These are phyloP conservation scores for Gibbula magus DNA, from an alignment of 2,888 invertebrate species.

Conservation along the genomic window DNA sequence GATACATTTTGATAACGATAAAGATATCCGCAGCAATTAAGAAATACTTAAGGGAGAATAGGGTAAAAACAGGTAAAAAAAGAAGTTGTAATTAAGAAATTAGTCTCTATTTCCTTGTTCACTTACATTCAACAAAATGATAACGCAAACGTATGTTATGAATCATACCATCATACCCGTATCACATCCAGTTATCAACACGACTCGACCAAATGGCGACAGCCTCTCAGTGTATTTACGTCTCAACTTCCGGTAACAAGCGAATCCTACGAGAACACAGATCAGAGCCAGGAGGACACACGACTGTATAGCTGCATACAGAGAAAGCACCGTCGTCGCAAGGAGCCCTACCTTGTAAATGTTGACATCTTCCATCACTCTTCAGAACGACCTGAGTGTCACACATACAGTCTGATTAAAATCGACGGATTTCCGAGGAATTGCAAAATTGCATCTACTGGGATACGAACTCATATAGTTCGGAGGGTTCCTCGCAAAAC, in stretches of 20 bases:
- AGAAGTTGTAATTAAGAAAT: not conserved
- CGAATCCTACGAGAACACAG: not conserved
- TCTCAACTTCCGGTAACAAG: not conserved
- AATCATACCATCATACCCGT: not conserved
- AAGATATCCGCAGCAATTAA: no score
- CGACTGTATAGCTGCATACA: not conserved
- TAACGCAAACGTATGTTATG: not conserved
- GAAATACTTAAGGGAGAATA: no score
- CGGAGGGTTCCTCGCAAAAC: no score
- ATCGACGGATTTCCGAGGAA: no score
- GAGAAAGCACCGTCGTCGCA: not conserved
- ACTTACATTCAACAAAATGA: not conserved
- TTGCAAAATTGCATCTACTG: no score
- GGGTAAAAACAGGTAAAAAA: no score
- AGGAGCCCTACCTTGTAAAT: not conserved
- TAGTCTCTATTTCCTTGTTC: not conserved
- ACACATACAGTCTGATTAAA: no score
- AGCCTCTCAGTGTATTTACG: not conserved
- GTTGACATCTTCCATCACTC: not conserved
- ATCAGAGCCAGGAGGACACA: not conserved
- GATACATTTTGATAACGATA: no score
- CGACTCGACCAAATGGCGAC: not conserved
- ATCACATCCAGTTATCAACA: not conserved
- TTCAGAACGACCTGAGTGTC: no score
- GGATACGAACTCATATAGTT: no score